Base-by-base conservation (phyloP, 2,797 vertebrate species). In the Cirrhinus molitorella region DNA sequence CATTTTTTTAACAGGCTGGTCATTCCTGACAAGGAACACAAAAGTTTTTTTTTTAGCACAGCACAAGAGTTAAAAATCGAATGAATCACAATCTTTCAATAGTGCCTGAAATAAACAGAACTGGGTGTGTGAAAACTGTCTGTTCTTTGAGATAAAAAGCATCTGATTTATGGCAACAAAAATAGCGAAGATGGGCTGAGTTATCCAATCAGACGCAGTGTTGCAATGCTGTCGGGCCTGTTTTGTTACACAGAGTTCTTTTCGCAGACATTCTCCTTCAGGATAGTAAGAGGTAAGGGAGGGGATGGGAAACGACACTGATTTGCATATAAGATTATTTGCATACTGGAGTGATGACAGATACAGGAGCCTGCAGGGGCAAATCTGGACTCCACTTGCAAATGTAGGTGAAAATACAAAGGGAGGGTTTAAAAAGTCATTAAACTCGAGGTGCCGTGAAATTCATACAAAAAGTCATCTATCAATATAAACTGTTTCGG, bases 271-370 rank as follows among this genome's bases (percentile, higher is more conserved):
- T 55, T 12, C 51, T 55, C 43, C 72, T 53, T 25, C 45, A 81
- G 37, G 70, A 73, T 53, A 71, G 40, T 23, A 67, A 75, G 17
- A 17, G 23, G 57, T 45, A 51, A 37, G 70, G 70, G 57, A 40
- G 57, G 47, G 75, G 28, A 47, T 17, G 11, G 63, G 9, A 73
- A 63, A 83, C 37, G 17, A 53, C 3, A 16, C 13, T n/a, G 59
- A 88, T 89, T 90, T 91, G 86, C 89, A 89, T 89, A 87, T 34
- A 66, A 79, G 47, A 28, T 66, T 87, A 94, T 93, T 94, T 94
- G 92, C 93, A 94, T 95, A 93, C 43, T 89, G 0, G 9, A 86
- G 16, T 19, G 45, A 53, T 55, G 53, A 70, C 77, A 68, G 23
- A 25, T n/a, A n/a, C 37, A 43, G 61, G 12, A 80, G 59, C 81